phyloP scores from a whole-genome alignment of 2,797 vertebrate species.

The Erethizon dorsatum region DNA sequence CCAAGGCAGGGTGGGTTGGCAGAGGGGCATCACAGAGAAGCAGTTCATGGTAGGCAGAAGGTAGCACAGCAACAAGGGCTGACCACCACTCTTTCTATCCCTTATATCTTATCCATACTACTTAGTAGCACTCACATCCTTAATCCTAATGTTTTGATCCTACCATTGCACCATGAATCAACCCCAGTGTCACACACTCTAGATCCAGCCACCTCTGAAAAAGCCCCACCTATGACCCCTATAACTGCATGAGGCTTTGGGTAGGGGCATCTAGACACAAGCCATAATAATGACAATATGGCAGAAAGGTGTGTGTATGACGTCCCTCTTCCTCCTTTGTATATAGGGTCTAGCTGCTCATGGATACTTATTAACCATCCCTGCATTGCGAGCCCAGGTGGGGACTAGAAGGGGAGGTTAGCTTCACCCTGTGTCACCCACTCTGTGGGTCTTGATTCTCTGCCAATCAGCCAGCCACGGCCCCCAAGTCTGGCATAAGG shows the following conservation, averaged over 20 bases:
- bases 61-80: neutral
- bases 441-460: neutral
- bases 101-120: neutral
- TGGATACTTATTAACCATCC: neutral
- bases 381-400: neutral
- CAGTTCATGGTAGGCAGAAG: neutral
- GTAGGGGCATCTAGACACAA: neutral
- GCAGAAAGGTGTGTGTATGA: neutral
- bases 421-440: neutral
- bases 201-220: neutral
- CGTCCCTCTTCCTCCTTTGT: accelerated
- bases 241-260: neutral
- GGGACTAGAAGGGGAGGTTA: neutral
- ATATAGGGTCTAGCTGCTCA: neutral
- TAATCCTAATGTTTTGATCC: neutral
- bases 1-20: neutral
- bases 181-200: neutral
- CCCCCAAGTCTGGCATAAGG: neutral
- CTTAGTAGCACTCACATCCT: neutral
- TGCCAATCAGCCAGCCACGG: accelerated
- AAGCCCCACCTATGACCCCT: neutral
- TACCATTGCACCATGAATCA: neutral
- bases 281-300: neutral
- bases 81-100: neutral
- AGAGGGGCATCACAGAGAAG: neutral